Base-by-base conservation (phyloP, 2,113 vertebrate species). In the Accipiter cooperii region DNA sequence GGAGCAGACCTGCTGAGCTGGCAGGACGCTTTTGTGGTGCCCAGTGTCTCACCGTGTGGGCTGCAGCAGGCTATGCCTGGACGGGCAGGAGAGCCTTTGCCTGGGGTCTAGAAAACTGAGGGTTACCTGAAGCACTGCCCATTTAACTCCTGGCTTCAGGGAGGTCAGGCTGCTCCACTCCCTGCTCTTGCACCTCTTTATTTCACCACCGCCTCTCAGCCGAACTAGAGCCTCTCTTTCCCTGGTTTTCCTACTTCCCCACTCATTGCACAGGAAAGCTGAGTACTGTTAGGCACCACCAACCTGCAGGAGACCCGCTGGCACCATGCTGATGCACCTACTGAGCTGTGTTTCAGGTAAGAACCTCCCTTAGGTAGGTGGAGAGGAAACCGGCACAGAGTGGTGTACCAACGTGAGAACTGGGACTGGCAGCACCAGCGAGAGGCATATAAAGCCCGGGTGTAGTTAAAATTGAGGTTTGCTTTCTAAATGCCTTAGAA, bases 371-470 rank as follows among this genome's bases (percentile, higher is more conserved):
- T 46, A 29, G 18, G 38, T 19, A 63, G 42, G 36, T 31, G 28
- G 47, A 82, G 60, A 47, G 38, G 11, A 90, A 77, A 78, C 42
- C 0, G 1, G 54, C 44, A 34, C 40, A 74, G 18, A 52, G 25
- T 2, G 2, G 16, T 29, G 4, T 44, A 61, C 44, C 5, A 5
- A 1, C 5, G 38, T 64, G 61, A 70, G 57, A 88, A n/a, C 8
- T 0, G 0, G 31, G 42, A 44, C 33, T 13, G 13, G 28, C 33
- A 83, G n/a, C 36, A 38, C 18, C 4, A 9, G 16, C 1, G 3
- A 77, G 71, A 46, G 19, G 13, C 38, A 36, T 12, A 21, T 17
- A 33, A 22, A 77, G 34, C 40, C 40, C 9, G 1, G 9, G 18
- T 44, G 28, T 15, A 58, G 34, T 15, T 34, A 58, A 79, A 85